Percentiles rank a stretch among this genome's conserved stretches.
phyloP scores from a whole-genome alignment of 2,113 vertebrate genomes.

The Cheilinus undulatus region DNA sequence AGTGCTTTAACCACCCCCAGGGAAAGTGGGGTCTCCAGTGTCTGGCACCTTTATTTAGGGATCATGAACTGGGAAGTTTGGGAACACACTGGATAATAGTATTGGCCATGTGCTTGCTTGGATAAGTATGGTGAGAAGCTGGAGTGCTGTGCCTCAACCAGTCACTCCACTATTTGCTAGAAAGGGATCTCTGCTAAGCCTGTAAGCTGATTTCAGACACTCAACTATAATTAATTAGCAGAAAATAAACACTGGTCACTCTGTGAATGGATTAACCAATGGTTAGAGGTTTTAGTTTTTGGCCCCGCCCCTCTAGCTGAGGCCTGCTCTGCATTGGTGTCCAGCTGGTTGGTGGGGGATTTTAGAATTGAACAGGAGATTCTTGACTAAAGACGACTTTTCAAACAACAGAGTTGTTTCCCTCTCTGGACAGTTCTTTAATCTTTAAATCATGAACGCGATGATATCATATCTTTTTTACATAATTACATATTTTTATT shows the following conservation, averaged over 20 bases:
- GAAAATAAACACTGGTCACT: constrained; percentile 29
- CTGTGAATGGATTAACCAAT: constrained; percentile 29
- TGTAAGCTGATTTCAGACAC: constrained; percentile 62
- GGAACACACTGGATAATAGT: not conserved
- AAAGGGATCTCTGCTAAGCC: constrained; percentile 40
- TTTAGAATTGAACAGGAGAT: not conserved
- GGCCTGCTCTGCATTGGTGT: not conserved
- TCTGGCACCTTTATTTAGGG: too few relatives aligned
- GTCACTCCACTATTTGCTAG: constrained; percentile 17
- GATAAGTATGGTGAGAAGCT: not conserved
- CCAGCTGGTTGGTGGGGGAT: not conserved
- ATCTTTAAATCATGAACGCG: too few relatives aligned
- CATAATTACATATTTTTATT: too few relatives aligned
- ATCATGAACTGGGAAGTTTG: too few relatives aligned
- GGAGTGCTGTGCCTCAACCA: not conserved
- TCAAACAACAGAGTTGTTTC: not conserved
- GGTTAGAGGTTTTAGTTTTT: not conserved
- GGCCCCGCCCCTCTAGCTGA: not conserved
- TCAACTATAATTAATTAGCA: constrained; percentile 50
- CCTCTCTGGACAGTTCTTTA: not conserved
- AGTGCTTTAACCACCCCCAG: too few relatives aligned
- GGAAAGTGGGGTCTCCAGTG: too few relatives aligned
- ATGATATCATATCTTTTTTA: too few relatives aligned
- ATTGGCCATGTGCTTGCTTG: not conserved
- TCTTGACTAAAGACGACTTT: not conserved